Base-by-base conservation (phyloP, 1,140 invertebrate genomes). In the Solenopsis fugax region DNA sequence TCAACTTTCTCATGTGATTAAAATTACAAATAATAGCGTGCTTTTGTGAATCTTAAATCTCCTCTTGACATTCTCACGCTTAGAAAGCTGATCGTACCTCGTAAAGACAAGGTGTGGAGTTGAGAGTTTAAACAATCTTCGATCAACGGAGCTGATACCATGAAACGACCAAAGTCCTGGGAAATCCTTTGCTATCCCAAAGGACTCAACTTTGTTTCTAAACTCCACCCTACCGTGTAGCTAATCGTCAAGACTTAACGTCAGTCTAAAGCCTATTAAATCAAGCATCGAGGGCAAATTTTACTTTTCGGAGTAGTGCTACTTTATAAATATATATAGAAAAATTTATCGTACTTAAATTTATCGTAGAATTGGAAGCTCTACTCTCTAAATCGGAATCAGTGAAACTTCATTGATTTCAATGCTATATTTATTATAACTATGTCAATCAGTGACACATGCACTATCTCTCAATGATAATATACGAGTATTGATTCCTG, bases 241-340 rank as follows among this genome's bases (percentile, higher is more conserved):
- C 67, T 89, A 89, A 90, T 90, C 88, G 77, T 67, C 34, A 52
- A 76, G 89, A 89, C 89, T 90, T 88, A 90, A 52, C 75, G 69
- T 60, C 76, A 60, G 29, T 67, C 56, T 85, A 85, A 90, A 90
- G 52, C 76, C 69, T 87, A 87, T 85, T 85, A 80, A 73, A 52
- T 45, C 73, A 71, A 65, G 58, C 29, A 48, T 56, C 10, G 41
- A 34, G 16, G 10, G 10, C 12, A 34, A 69, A 24, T 72, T 54
- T n/a, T 54, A 13, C 52, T 73, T 50, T 72, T 52, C 21, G 4
- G 41, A 60, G 29, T 37, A 52, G 7, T 0, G n/a, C 3, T 6
- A 37, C 13, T 7, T 24, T 7, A n/a, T 48, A 34, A 64, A 60
- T 24, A 2, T 71, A 29, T 56, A 73, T 37, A 7, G 41, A 5